Percentiles rank a stretch among this genome's conserved stretches.
Evolutionary conservation across 2,888 invertebrate genomes (phyloP).

Genomic region (Amiota minor): DNA sequence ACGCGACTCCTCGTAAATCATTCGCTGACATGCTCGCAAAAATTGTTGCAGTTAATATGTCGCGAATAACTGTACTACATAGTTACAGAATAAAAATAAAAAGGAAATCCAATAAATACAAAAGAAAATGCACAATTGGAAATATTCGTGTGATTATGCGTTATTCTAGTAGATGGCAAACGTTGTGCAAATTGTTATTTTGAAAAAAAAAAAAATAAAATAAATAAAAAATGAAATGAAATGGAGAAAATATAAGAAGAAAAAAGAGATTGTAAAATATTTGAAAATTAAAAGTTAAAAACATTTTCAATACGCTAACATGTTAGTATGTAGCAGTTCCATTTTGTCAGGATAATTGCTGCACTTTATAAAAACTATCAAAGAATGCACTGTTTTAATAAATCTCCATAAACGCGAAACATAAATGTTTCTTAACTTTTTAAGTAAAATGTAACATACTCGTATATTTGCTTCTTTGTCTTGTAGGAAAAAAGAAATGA

Average conservation of each 20-base stretch:
- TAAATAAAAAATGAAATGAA: no score
- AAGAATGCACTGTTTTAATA: no score
- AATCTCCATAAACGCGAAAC: no score
- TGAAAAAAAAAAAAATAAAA: neutral
- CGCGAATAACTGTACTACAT: slow-evolving; percentile 27
- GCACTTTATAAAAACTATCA: no score
- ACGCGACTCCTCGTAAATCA: slow-evolving; percentile 23
- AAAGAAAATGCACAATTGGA: neutral
- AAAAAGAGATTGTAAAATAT: slow-evolving; percentile 12
- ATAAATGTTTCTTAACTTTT: no score
- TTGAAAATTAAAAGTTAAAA: slow-evolving; percentile 7
- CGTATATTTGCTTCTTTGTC: no score
- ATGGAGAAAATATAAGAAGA: neutral
- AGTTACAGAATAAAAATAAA: neutral
- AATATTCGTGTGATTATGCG: neutral
- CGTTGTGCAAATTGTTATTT: neutral
- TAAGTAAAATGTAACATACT: no score
- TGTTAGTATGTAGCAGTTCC: no score
- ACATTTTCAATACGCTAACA: no score
- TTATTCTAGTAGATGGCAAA: neutral
- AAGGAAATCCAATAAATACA: neutral
- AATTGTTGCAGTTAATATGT: slow-evolving; percentile 31
- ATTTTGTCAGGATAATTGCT: no score
- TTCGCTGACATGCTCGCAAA: slow-evolving; percentile 22
- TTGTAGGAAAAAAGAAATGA: no score